A percentile compares a stretch with the other conserved stretches of the same genome.
These are phyloP conservation scores for Oreochromis aureus DNA, from an alignment of 2,113 vertebrate species.

Conservation along the genomic window DNA sequence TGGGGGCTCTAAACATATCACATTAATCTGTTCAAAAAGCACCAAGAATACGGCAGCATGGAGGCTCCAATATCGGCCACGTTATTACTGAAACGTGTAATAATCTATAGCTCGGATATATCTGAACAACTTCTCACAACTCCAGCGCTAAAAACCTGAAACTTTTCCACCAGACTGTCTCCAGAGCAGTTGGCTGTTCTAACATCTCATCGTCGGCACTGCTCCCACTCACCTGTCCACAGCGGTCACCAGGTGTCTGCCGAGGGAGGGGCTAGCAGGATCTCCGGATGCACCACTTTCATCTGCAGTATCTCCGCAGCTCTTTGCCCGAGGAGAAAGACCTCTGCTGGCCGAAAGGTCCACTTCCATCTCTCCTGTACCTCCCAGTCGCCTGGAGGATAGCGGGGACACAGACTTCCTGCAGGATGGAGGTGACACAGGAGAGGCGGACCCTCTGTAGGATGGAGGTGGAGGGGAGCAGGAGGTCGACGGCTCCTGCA, in stretches of 20 bases:
- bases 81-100: neutral
- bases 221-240: conserved; percentile 13
- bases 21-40: neutral
- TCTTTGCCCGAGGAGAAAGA: neutral
- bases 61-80: neutral
- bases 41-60: neutral
- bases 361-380: conserved; percentile 5
- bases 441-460: neutral
- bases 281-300: neutral
- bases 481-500: neutral
- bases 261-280: neutral
- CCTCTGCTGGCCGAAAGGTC: neutral
- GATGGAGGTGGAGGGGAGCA: neutral
- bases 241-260: neutral
- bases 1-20: neutral
- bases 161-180: neutral
- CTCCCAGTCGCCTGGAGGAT: neutral
- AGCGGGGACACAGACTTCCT: neutral
- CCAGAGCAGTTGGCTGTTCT: neutral
- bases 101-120: neutral
- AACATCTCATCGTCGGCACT: neutral
- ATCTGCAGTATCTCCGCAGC: neutral
- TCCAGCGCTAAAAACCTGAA: neutral
- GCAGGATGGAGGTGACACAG: neutral
- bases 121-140: neutral